Base-by-base conservation (phyloP, 2,888 invertebrate species). In the Cosmia pyralina region DNA sequence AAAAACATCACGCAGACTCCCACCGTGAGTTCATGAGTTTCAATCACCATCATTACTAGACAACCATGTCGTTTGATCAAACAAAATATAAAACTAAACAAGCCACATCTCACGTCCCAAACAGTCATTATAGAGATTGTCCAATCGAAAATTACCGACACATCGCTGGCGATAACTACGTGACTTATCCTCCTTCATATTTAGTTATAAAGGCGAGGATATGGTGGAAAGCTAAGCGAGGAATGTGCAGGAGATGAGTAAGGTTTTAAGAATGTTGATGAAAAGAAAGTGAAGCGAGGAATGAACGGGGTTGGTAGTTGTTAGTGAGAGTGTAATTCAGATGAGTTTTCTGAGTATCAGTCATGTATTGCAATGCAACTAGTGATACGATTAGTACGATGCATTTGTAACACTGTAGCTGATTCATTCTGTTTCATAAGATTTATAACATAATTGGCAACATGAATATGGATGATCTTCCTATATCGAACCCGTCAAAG, bases 111-210 rank as follows among this genome's bases (percentile, higher is more conserved):
- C 89, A 85, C 89, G 90, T 89, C 84, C 85, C 87, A 88, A 82
- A 77, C 81, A 74, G 52, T 84, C 84, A 87, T 84, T 87, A 85
- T 48, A 65, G 65, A 87, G 81, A 88, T 89, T 88, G 90, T 91
- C 87, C 88, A 87, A 90, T 84, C 77, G 81, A 79, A 82, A 86
- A 90, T 89, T 88, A 87, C 85, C 88, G 87, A 87, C 86, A 86
- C 84, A 86, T 83, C 80, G 74, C 77, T 79, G 84, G 90, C 92
- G 89, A 85, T 89, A 90, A 89, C 75, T 90, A 92, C 91, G 92
- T 91, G 91, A 90, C 91, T 89, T 87, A 83, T 82, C 80, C 75
- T 58, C 66, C 57, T 70, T 69, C 69, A 80, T 77, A 83, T 86
- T 82, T 85, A 80, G 64, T 57, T 74, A 17, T 77, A 57, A 65